These are phyloP conservation scores for Cheilosia urbana DNA, from an alignment of 2,888 invertebrate species.

Conservation along the genomic window DNA sequence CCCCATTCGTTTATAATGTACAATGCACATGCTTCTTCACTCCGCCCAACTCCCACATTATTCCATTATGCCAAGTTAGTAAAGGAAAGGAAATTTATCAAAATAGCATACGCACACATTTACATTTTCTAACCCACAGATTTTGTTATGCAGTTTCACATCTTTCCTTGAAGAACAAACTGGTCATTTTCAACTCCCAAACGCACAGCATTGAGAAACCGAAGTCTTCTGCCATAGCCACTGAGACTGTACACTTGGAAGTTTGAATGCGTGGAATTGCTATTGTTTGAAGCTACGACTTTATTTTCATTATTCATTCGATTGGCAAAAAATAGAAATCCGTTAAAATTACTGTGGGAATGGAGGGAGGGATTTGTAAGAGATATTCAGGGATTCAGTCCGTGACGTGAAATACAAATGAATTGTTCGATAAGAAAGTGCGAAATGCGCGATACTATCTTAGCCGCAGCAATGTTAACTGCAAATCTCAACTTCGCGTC, in stretches of 20 bases:
- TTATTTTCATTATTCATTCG: slow-evolving; percentile 16
- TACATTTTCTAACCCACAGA: not conserved
- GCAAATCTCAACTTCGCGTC: too few relatives aligned
- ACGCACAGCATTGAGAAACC: slow-evolving; percentile 8
- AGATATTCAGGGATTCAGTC: too few relatives aligned
- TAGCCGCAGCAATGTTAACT: not conserved
- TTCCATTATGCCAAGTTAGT: not conserved
- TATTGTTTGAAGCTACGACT: not conserved
- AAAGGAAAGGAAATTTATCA: slow-evolving; percentile 35
- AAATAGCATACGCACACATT: slow-evolving; percentile 13
- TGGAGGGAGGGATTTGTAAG: too few relatives aligned
- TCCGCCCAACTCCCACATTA: not conserved
- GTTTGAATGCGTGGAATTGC: slow-evolving; percentile 19
- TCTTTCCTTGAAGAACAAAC: slow-evolving; percentile 25
- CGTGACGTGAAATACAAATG: too few relatives aligned
- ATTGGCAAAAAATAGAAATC: not conserved
- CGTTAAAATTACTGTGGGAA: not conserved
- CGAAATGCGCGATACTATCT: not conserved
- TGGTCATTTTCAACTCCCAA: not conserved
- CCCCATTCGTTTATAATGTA: slow-evolving; percentile 30
- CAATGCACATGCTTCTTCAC: not conserved
- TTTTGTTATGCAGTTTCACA: not conserved
- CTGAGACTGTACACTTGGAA: slow-evolving; percentile 6
- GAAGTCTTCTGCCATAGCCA: not conserved
- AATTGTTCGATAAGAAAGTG: too few relatives aligned